phyloP scores from a whole-genome alignment of 2,113 vertebrate genomes.

The Notothenia rossii region DNA sequence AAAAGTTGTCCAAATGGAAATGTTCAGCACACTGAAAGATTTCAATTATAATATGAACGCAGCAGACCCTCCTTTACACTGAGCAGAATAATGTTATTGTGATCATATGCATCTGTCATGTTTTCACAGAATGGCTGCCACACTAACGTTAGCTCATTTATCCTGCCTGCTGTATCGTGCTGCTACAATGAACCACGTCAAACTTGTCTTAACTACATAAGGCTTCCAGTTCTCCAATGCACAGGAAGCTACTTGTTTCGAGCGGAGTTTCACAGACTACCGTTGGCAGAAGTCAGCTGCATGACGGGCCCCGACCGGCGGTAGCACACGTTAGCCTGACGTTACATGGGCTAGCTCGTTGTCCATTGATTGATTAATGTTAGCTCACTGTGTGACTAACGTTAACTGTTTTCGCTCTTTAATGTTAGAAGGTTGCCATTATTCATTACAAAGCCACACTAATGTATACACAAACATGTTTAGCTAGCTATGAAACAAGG shows the following conservation, averaged over 20 bases:
- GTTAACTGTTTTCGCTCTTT: neutral
- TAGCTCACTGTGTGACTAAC: slow-evolving; percentile 37
- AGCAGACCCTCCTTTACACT: too few species aligned
- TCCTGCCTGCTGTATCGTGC: neutral
- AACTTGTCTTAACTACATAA: neutral
- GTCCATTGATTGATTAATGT: slow-evolving; percentile 67
- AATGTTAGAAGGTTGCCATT: neutral
- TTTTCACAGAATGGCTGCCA: slow-evolving; percentile 63
- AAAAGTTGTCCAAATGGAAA: neutral
- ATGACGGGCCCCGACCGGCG: slow-evolving; percentile 36
- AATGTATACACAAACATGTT: neutral
- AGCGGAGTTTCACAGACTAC: slow-evolving; percentile 1
- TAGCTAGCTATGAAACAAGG: neutral
- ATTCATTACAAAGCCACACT: neutral
- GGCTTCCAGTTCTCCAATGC: neutral
- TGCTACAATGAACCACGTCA: neutral
- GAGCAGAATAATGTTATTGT: too few species aligned
- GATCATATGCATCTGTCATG: slow-evolving; percentile 13
- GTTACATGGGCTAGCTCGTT: slow-evolving; percentile 55
- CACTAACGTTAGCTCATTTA: neutral
- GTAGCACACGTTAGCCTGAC: slow-evolving; percentile 48
- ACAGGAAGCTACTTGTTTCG: neutral
- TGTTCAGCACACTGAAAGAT: neutral
- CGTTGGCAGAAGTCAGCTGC: slow-evolving; percentile 22
- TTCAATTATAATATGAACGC: too few species aligned